Base-by-base conservation (phyloP, 2,888 invertebrate species). In the Oeneis ivallda region DNA sequence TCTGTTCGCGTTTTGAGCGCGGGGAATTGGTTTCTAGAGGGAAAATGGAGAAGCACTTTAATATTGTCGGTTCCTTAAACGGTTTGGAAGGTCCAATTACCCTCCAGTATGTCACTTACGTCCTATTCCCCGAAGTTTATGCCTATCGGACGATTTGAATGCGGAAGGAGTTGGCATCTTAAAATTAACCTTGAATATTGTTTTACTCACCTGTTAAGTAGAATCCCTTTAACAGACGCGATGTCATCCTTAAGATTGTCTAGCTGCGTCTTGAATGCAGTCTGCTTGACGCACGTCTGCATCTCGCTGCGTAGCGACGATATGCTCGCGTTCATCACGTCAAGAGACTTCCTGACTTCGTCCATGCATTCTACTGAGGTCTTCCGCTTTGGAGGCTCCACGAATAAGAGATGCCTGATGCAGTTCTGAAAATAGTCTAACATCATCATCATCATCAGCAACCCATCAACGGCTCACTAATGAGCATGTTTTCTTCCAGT, bases 21-120 rank as follows among this genome's bases (percentile, higher is more conserved):
- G 19, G 96, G 95, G 83, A 96, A 96, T 87, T 96, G 96, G 84
- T 96, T 96, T 77, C 96, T 95, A 79, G 4, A 47, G 34, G n/a
- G 0, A 17, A 37, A 17, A 47, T 45, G 9, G 11, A 26, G 26
- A 11, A 49, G 11, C 11, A 7, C 11, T 8, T 10, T 15, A 45
- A 41, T 41, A 13, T 2, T 39, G 5, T 26, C 26, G 2, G 26
- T 26, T n/a, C n/a, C n/a, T n/a, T n/a, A n/a, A n/a, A n/a, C n/a
- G n/a, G n/a, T n/a, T n/a, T n/a, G n/a, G n/a, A n/a, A n/a, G n/a
- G n/a, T n/a, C n/a, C n/a, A n/a, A n/a, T n/a, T n/a, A n/a, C n/a
- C n/a, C n/a, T n/a, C n/a, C n/a, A n/a, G n/a, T n/a, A n/a, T n/a
- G n/a, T n/a, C n/a, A n/a, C n/a, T n/a, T n/a, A n/a, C n/a, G n/a